Percentiles rank a stretch among this genome's conserved stretches.
phyloP scores from a whole-genome alignment of 2,888 invertebrate species.

The Drosophila antonietae region DNA sequence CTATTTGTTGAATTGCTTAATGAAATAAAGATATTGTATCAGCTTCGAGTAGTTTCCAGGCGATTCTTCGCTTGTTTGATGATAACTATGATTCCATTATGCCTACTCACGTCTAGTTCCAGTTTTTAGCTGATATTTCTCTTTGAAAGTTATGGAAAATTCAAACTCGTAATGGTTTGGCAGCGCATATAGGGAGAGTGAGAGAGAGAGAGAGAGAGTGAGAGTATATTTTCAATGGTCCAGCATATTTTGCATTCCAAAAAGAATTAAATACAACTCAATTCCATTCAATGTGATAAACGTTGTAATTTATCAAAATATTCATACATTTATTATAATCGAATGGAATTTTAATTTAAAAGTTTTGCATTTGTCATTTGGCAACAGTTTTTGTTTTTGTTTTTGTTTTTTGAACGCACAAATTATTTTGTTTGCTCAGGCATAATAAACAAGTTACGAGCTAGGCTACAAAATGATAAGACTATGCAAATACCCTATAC shows the following conservation, averaged over 20 bases:
- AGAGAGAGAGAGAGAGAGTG: not conserved
- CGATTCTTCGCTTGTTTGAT: not conserved
- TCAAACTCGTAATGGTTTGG: not conserved
- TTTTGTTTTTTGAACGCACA: not conserved
- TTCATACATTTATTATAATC: constrained; percentile 2
- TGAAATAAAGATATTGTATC: not conserved
- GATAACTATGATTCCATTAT: not conserved
- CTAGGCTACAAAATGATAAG: not conserved
- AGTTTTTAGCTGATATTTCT: not conserved
- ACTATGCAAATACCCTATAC: not conserved
- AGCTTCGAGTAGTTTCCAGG: not conserved
- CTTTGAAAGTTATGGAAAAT: not conserved
- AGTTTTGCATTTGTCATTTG: constrained; percentile 11
- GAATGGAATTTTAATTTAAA: constrained; percentile 16
- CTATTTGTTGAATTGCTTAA: not conserved
- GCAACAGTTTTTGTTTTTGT: not conserved
- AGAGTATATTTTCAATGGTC: not conserved
- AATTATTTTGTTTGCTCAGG: constrained; percentile 10
- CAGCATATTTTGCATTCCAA: not conserved
- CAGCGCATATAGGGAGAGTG: not conserved
- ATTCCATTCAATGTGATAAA: not conserved
- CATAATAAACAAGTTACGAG: not conserved
- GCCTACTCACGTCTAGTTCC: not conserved
- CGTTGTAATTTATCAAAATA: not conserved
- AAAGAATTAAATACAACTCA: not conserved